phyloP scores from a whole-genome alignment of 1,140 invertebrate genomes.

The Cherax quadricarinatus region DNA sequence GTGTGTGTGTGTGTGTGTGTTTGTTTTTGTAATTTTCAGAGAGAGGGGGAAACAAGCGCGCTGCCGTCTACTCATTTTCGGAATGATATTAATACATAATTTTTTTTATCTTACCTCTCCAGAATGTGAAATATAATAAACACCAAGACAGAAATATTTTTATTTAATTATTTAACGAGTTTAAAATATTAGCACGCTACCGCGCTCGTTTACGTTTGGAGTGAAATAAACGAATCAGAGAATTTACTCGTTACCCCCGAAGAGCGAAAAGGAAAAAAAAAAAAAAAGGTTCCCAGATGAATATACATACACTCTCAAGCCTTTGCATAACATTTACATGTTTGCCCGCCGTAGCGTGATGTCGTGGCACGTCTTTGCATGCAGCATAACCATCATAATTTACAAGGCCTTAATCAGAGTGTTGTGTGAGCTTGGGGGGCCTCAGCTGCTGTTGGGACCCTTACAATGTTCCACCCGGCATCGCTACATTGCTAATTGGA shows the following conservation, averaged over 20 bases:
- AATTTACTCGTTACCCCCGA: background rate
- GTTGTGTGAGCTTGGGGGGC: conserved; percentile 11
- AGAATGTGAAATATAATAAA: background rate
- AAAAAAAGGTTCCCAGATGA: background rate
- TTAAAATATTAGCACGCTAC: background rate
- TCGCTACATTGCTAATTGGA: conserved; percentile 67
- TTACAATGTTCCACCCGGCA: conserved; percentile 26
- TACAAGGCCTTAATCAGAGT: conserved; percentile 55
- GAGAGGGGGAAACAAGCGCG: background rate
- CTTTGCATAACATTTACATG: conserved; percentile 20
- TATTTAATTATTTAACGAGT: background rate
- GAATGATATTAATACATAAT: background rate
- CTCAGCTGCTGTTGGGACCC: conserved; percentile 50
- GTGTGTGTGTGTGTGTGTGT: no score
- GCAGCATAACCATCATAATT: conserved; percentile 59
- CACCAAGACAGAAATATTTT: background rate
- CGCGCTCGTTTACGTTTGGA: background rate
- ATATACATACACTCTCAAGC: conserved; percentile 42
- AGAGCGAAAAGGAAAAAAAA: background rate
- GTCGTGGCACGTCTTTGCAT: conserved; percentile 49
- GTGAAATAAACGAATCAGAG: background rate
- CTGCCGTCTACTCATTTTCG: background rate
- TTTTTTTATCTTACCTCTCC: background rate
- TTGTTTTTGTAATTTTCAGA: background rate
- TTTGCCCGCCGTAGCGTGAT: conserved; percentile 14